phyloP scores from a whole-genome alignment of 2,113 vertebrate genomes.

The Entelurus aequoreus region DNA sequence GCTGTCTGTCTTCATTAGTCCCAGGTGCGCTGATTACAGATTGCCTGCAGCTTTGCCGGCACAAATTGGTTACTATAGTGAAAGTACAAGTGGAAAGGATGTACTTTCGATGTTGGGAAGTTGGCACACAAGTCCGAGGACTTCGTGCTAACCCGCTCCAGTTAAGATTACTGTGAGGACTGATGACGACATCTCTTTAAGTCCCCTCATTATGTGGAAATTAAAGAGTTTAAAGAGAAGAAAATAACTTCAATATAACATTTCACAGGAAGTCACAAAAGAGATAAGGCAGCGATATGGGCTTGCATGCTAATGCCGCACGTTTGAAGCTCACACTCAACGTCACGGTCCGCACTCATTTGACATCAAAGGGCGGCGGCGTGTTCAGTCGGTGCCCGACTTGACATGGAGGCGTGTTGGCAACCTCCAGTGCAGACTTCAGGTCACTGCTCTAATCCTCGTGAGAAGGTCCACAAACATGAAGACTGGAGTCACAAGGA shows the following conservation, averaged over 20 bases:
- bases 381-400: constrained; percentile 17
- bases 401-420: constrained; percentile 19
- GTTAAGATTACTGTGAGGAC: constrained; percentile 52
- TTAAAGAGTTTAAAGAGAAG: constrained; percentile 26
- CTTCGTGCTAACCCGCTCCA: constrained; percentile 20
- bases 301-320: neutral
- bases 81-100: neutral
- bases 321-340: constrained; percentile 4
- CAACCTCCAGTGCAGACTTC: constrained; percentile 20
- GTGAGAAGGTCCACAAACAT: constrained; percentile 37
- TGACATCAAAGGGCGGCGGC: constrained; percentile 5
- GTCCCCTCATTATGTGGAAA: constrained; percentile 33
- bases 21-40: no score
- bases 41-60: no score
- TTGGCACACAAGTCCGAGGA: constrained; percentile 18
- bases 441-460: constrained; percentile 43
- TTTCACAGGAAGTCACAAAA: constrained; percentile 3
- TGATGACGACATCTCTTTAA: constrained; percentile 38
- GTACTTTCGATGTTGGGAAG: no score
- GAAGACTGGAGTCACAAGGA: constrained; percentile 2
- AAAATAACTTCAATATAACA: constrained; percentile 27
- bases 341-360: constrained; percentile 17
- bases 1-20: no score
- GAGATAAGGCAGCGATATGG: neutral
- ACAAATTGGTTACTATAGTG: no score